Conservation (phyloP, 2,888 invertebrate genomes). For the Pemphredon lugubris region DNA sequence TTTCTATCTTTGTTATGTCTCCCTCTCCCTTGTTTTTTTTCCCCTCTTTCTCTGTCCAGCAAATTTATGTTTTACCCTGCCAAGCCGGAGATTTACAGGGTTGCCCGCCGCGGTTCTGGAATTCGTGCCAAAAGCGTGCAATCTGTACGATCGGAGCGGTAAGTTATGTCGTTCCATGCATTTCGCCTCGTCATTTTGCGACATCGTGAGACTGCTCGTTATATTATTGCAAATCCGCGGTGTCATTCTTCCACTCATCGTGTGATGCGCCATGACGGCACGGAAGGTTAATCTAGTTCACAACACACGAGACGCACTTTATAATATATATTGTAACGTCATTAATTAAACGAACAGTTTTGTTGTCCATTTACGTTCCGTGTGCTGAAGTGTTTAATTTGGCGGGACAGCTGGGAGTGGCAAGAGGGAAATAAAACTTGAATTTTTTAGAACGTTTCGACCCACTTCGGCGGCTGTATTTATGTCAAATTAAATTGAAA, state of each 20-base stretch:
- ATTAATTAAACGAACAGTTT: no score
- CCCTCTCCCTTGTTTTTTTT: constrained; percentile 1
- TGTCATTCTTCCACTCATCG: constrained; percentile 14
- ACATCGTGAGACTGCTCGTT: constrained; percentile 26
- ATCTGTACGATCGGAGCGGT: constrained; percentile 32
- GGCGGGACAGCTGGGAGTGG: no score
- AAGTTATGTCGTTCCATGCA: constrained; percentile 21
- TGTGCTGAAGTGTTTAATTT: no score
- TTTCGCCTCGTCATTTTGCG: constrained; percentile 51
- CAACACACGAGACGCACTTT: no score
- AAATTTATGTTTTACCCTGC: constrained; percentile 32
- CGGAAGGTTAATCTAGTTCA: no score
- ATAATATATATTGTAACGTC: no score
- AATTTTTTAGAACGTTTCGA: no score
- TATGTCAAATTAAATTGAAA: no score
- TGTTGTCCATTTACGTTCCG: no score
- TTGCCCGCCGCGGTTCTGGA: constrained; percentile 13
- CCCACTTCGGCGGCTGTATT: no score
- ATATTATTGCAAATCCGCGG: background rate
- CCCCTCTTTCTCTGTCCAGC: background rate
- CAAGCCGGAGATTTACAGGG: constrained; percentile 17
- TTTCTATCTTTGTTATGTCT: background rate
- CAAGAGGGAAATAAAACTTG: no score
- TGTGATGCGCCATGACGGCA: background rate
- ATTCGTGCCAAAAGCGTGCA: constrained; percentile 49